These are phyloP conservation scores for Drosophila azteca DNA, from an alignment of 1,140 invertebrate genomes.

Conservation along the genomic window DNA sequence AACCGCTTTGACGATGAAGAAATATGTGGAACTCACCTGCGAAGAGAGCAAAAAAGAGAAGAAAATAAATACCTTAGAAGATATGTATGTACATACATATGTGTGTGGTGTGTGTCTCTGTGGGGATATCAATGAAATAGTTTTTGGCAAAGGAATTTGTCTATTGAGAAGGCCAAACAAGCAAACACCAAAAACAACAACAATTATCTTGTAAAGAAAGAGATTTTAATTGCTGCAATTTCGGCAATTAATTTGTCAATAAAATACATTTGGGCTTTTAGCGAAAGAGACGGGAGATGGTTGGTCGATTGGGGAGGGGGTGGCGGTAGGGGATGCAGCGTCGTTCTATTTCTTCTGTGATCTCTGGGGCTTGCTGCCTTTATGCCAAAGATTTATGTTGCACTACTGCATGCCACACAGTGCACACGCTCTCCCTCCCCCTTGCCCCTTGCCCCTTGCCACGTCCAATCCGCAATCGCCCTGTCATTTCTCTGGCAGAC, in stretches of 20 bases:
- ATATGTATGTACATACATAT: slow-evolving; percentile 1
- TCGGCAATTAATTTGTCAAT: slow-evolving; percentile 82
- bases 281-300: slow-evolving; percentile 34
- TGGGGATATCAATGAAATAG: slow-evolving; percentile 32
- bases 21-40: slow-evolving; percentile 56
- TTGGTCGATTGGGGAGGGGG: no score
- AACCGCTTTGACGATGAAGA: slow-evolving; percentile 1
- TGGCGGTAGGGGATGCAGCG: not conserved
- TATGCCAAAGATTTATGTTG: slow-evolving; percentile 73
- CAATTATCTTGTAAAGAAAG: slow-evolving; percentile 46
- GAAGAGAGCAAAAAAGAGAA: slow-evolving; percentile 31
- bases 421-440: slow-evolving; percentile 22
- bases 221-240: slow-evolving; percentile 78
- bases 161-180: slow-evolving; percentile 18
- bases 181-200: not conserved
- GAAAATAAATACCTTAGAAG: slow-evolving; percentile 17
- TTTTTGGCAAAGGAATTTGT: slow-evolving; percentile 25
- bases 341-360: slow-evolving; percentile 40
- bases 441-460: no score
- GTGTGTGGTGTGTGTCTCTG: no score
- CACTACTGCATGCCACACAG: slow-evolving; percentile 53
- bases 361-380: slow-evolving; percentile 11
- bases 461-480: not conserved
- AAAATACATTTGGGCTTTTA: slow-evolving; percentile 79
- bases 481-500: slow-evolving; percentile 48